phyloP scores from a whole-genome alignment of 2,113 vertebrate genomes.

The Cygnus atratus region DNA sequence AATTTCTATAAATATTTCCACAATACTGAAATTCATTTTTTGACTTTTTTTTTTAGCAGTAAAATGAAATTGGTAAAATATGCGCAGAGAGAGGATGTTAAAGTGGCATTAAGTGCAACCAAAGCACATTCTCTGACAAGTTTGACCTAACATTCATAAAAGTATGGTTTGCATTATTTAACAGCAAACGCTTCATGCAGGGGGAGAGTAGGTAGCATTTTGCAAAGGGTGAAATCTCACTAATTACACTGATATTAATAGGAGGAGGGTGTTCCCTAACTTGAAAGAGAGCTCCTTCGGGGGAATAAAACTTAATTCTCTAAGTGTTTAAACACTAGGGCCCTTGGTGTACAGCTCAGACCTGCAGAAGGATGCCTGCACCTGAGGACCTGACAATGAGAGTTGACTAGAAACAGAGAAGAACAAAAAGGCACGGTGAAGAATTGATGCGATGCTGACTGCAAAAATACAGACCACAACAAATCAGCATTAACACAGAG shows the following conservation, averaged over 20 bases:
- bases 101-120: neutral
- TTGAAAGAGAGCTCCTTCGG: neutral
- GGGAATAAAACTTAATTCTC: neutral
- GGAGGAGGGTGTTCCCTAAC: neutral
- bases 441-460: neutral
- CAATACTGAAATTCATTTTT: neutral
- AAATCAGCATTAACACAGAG: neutral
- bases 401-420: neutral
- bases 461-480: neutral
- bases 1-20: neutral
- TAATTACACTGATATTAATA: constrained; percentile 2
- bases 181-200: neutral
- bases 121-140: neutral
- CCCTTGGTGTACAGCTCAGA: neutral
- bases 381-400: neutral
- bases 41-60: accelerated
- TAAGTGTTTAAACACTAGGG: neutral
- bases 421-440: neutral
- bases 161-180: neutral
- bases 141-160: neutral
- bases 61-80: neutral
- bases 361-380: neutral
- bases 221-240: neutral
- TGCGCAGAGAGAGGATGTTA: neutral
- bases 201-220: neutral